Evolutionary conservation across 2,113 vertebrate genomes (phyloP).

Genomic region (Malurus alboscapulatus): DNA sequence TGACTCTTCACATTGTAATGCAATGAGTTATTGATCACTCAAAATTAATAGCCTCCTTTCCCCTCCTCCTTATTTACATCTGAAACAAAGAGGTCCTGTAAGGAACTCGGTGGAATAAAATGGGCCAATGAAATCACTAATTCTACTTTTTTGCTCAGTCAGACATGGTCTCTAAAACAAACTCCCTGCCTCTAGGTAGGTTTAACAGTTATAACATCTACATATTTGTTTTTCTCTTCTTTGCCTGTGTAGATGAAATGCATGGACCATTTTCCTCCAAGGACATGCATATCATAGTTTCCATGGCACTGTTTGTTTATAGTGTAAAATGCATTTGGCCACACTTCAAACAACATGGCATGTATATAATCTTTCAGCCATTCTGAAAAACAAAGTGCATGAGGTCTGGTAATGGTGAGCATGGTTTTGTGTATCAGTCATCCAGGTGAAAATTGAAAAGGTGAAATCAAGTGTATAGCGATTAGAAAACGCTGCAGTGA

Average conservation of each 20-base stretch:
- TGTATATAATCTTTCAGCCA: slow-evolving; percentile 3
- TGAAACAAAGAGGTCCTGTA: not conserved
- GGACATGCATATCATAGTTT: slow-evolving; percentile 39
- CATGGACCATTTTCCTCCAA: slow-evolving; percentile 41
- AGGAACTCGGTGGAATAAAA: not conserved
- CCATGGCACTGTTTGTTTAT: slow-evolving; percentile 30
- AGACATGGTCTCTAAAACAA: not conserved
- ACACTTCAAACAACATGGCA: slow-evolving; percentile 34
- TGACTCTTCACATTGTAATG: not conserved
- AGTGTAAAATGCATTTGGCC: slow-evolving; percentile 45
- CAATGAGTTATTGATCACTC: not conserved
- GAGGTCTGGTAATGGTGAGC: not conserved
- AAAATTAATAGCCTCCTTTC: not conserved
- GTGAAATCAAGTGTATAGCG: slow-evolving; percentile 41
- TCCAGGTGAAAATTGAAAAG: slow-evolving; percentile 58
- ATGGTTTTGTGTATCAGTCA: slow-evolving; percentile 23
- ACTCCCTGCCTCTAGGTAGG: not conserved
- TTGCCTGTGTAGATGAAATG: slow-evolving; percentile 5
- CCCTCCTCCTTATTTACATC: not conserved
- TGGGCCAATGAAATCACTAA: not conserved
- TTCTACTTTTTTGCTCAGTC: not conserved
- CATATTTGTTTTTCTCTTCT: slow-evolving; percentile 1
- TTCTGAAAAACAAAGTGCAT: slow-evolving; percentile 41
- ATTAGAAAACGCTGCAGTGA: slow-evolving; percentile 26
- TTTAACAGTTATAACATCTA: slow-evolving; percentile 31